Conservation (phyloP, 2,113 vertebrate genomes). For the Podiceps cristatus region DNA sequence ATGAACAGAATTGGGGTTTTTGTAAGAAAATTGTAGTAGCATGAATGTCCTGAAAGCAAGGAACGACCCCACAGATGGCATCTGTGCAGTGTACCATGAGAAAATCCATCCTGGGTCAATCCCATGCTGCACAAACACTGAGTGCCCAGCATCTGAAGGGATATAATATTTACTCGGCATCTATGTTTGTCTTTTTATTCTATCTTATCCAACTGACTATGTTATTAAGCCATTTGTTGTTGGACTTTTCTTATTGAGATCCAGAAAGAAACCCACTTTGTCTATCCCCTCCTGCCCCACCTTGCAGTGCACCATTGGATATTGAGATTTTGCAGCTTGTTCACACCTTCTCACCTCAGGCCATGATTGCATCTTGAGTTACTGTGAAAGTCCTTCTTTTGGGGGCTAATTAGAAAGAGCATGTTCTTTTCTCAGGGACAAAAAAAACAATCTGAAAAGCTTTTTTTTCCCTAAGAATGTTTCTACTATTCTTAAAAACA, state of each 20-base stretch:
- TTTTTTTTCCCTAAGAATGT: neutral
- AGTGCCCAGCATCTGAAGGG: neutral
- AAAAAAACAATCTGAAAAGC: neutral
- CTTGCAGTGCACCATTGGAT: neutral
- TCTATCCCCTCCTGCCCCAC: neutral
- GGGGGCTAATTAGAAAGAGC: neutral
- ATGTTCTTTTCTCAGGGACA: neutral
- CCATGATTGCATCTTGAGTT: neutral
- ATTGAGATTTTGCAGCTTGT: neutral
- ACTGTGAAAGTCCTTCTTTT: constrained; percentile 25
- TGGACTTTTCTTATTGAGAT: neutral
- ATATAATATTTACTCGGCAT: neutral
- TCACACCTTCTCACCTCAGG: constrained; percentile 13
- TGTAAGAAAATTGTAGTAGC: neutral
- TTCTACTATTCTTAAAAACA: neutral
- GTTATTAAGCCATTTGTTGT: neutral
- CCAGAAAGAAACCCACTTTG: neutral
- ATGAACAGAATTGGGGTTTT: neutral
- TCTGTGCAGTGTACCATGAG: neutral
- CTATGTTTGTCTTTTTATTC: neutral
- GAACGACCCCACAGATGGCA: neutral
- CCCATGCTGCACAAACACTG: accelerated
- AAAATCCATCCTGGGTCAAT: neutral
- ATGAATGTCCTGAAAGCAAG: neutral
- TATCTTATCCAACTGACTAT: neutral